Percentiles rank a stretch among this genome's conserved stretches.
phyloP scores from a whole-genome alignment of 2,797 vertebrate species.

The Sebastes iracundus region DNA sequence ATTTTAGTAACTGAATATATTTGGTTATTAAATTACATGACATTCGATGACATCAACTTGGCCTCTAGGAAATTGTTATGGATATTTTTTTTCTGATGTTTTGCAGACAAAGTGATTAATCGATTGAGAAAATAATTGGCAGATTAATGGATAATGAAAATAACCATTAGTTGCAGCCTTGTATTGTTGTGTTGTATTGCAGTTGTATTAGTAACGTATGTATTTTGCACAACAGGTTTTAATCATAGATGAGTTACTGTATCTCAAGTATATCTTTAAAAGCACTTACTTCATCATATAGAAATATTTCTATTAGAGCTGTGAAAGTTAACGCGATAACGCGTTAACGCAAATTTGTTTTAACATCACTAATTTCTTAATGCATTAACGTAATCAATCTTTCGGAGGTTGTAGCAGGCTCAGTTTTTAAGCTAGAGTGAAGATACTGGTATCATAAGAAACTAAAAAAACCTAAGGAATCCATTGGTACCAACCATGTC shows the following conservation, averaged over 20 bases:
- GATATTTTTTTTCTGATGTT: fast-evolving
- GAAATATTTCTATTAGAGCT: neutral
- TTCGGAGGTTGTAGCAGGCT: fast-evolving
- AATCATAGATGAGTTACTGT: neutral
- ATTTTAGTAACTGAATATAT: neutral
- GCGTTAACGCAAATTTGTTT: too few relatives aligned
- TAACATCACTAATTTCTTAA: too few relatives aligned
- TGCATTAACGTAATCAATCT: too few relatives aligned
- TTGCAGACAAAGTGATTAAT: neutral
- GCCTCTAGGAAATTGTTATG: neutral
- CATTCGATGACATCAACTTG: neutral
- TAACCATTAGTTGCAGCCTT: neutral
- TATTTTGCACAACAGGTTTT: neutral
- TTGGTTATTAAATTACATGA: neutral
- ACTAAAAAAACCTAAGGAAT: too few relatives aligned
- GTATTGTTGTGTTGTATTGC: too few relatives aligned
- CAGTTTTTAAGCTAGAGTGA: too few relatives aligned
- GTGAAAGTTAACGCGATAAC: too few relatives aligned
- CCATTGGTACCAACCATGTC: too few relatives aligned
- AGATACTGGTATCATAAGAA: too few relatives aligned
- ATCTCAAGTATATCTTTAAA: neutral
- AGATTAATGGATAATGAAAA: neutral
- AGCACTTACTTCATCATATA: neutral
- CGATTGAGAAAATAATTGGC: neutral
- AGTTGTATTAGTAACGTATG: neutral